These are phyloP conservation scores for Hyposoter didymator DNA, from an alignment of 2,888 invertebrate species.

Conservation along the genomic window DNA sequence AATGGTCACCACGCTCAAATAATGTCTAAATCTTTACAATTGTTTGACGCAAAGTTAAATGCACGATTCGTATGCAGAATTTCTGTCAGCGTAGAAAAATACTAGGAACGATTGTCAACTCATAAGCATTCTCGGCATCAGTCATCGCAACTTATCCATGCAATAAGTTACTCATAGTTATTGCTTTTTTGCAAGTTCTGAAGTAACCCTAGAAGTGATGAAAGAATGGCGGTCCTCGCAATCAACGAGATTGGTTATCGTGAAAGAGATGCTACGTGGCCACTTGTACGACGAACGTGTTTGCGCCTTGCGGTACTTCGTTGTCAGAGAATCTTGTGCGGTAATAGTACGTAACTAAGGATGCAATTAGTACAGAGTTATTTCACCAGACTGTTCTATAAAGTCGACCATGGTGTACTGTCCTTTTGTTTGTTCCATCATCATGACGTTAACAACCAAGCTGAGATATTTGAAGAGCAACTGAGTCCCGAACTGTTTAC, in stretches of 20 bases:
- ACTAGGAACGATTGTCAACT: too few species aligned
- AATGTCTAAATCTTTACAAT: too few species aligned
- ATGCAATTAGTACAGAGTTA: background rate
- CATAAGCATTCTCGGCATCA: background rate
- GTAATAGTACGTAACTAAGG: background rate
- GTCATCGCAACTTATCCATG: background rate
- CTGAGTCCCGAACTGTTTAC: background rate
- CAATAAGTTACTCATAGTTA: background rate
- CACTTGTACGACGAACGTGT: too few species aligned
- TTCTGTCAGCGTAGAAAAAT: too few species aligned
- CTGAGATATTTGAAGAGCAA: background rate
- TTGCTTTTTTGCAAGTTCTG: background rate
- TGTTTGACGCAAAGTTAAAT: too few species aligned
- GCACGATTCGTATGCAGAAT: too few species aligned
- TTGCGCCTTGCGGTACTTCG: background rate
- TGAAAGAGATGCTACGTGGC: background rate
- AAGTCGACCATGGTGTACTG: slow-evolving; percentile 11
- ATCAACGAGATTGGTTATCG: background rate
- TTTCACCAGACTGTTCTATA: background rate
- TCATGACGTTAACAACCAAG: background rate
- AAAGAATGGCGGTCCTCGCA: background rate
- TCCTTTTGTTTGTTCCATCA: background rate
- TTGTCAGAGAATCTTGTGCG: background rate
- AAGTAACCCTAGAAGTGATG: background rate
- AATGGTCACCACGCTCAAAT: too few species aligned